phyloP scores from a whole-genome alignment of 2,888 invertebrate species.

The Monoplex corrugatus region DNA sequence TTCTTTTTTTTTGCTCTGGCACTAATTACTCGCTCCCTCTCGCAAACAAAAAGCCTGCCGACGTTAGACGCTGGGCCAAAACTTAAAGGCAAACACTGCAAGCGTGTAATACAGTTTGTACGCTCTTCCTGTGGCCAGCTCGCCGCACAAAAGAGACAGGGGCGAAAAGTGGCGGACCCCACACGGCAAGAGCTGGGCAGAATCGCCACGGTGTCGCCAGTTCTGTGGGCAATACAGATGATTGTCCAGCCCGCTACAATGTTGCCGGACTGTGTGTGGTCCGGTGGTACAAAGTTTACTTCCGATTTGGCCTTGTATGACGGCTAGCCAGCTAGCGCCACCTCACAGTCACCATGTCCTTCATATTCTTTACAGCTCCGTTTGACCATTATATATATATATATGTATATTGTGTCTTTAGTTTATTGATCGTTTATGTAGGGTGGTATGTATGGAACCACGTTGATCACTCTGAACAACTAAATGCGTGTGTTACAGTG shows the following conservation, averaged over 20 bases:
- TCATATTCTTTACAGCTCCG: neutral
- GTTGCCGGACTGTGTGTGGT: slow-evolving; percentile 26
- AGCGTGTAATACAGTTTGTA: slow-evolving; percentile 20
- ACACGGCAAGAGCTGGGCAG: no score
- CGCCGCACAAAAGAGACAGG: neutral
- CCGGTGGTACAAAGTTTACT: slow-evolving; percentile 20
- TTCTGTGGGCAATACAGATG: neutral
- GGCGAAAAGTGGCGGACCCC: neutral
- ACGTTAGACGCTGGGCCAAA: neutral
- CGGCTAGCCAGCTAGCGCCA: neutral
- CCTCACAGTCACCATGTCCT: neutral
- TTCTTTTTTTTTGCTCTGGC: neutral
- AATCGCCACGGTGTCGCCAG: slow-evolving; percentile 27
- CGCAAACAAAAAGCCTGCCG: slow-evolving; percentile 6
- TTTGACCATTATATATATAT: neutral
- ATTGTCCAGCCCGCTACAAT: neutral
- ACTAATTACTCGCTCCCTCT: slow-evolving; percentile 1
- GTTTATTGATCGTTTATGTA: neutral
- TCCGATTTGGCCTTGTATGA: slow-evolving; percentile 18
- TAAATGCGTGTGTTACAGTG: no score
- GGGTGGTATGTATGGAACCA: no score
- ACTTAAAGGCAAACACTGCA: neutral
- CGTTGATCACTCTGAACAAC: neutral
- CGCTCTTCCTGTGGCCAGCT: neutral
- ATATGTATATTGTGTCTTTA: neutral